Base-by-base conservation (phyloP, 2,797 vertebrate species). In the Syngnathus rostellatus region DNA sequence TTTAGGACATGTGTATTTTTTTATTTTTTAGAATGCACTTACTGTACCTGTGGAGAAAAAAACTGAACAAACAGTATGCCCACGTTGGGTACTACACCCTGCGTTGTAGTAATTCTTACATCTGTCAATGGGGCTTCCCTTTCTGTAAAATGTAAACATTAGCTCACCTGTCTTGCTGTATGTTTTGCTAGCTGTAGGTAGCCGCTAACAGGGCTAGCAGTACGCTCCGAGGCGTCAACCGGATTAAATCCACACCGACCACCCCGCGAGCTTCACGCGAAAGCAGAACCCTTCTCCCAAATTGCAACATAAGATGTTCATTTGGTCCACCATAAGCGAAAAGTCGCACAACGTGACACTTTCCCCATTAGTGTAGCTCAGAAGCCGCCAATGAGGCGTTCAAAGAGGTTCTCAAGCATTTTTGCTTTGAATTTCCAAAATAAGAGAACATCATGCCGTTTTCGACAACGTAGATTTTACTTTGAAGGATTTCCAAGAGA, bases 201-300 rank as follows among this genome's bases (percentile, higher is more conserved):
- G 78, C 75, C n/a, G 71, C 72, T 71, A 64, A 6, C 55, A 58
- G 55, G 31, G 69, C 73, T 81, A 84, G 25, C 73, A 62, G 65
- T 70, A 67, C 11, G 77, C 72, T 72, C 68, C 73, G 3, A 71
- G 64, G 63, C 53, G 58, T 53, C 45, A 55, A 48, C 37, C 16
- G 67, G 48, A 23, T 9, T 39, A 19, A n/a, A 57, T 16, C 57
- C 51, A 38, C 45, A 1, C 43, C 8, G 12, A 45, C 40, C 1
- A 41, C 14, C 60, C 21, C 6, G 21, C 60, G 41, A 62, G 21
- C 12, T 21, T 12, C 60, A 62, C 21, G 21, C 37, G 23, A 74
- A 51, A 5, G 14, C 17, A 43, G 19, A 55, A 64, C 45, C 45
- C 50, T 9, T 10, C 19, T 37, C 4, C 37, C 16, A 16, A 38